Percentiles rank a stretch among this genome's conserved stretches.
Conservation (phyloP, 23 tunicate genomes). For the Pegea sp. region DNA sequence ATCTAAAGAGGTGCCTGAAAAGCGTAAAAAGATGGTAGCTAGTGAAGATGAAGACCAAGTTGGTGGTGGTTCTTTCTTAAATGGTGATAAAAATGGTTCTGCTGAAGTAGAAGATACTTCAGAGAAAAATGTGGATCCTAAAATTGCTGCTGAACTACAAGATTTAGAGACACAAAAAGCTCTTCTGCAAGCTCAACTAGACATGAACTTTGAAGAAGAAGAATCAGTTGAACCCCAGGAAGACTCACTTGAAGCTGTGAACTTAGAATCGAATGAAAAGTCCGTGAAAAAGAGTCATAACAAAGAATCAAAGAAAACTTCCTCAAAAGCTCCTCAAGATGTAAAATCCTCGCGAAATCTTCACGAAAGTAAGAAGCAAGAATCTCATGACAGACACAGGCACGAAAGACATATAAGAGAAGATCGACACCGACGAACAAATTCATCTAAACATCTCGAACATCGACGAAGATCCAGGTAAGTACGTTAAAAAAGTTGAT, state of each 20-base stretch:
- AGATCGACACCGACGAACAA: no score
- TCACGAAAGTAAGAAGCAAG: background rate
- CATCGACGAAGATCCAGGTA: no score
- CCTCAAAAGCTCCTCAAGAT: background rate
- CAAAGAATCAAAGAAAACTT: background rate
- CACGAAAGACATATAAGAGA: no score
- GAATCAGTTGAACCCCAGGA: slow-evolving; percentile 15
- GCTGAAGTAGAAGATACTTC: no score
- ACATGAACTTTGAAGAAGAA: slow-evolving; percentile 31
- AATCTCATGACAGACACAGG: slow-evolving; percentile 5
- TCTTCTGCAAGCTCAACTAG: slow-evolving; percentile 20
- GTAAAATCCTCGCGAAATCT: background rate
- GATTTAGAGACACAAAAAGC: slow-evolving; percentile 66
- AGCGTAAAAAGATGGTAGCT: slow-evolving; percentile 1
- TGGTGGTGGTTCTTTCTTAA: background rate
- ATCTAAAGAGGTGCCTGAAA: slow-evolving; percentile 1
- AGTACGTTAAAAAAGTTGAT: no score
- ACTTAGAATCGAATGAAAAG: slow-evolving; percentile 1
- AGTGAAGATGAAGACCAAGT: slow-evolving; percentile 4
- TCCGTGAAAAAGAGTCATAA: no score
- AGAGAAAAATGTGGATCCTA: background rate
- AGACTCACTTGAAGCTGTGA: slow-evolving; percentile 1
- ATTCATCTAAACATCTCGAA: no score
- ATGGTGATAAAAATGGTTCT: slow-evolving; percentile 1
- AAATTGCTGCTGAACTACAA: slow-evolving; percentile 5